Percentiles rank a stretch among this genome's conserved stretches.
Conservation (phyloP, 2,797 vertebrate genomes). For the Melanitta fusca region DNA sequence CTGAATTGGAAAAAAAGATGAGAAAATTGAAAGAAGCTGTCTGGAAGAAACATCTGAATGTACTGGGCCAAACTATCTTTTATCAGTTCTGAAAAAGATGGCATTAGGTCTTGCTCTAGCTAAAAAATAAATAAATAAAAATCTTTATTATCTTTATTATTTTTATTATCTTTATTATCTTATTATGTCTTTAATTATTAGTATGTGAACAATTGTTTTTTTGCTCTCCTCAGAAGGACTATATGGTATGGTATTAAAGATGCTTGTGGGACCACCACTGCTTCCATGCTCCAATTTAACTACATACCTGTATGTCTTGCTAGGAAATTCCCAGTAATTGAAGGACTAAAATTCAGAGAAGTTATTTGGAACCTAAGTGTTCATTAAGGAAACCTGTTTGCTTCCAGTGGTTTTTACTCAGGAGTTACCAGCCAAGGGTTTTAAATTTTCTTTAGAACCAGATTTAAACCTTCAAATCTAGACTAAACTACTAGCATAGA, state of each 20-base stretch:
- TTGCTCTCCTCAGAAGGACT: not conserved
- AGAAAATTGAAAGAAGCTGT: not conserved
- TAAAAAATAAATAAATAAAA: not conserved
- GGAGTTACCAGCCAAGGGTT: not conserved
- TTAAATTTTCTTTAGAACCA: not conserved
- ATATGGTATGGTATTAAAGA: not conserved
- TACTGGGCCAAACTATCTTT: not conserved
- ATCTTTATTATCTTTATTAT: no score
- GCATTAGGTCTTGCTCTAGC: not conserved
- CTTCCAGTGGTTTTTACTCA: not conserved
- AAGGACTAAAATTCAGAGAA: slow-evolving; percentile 2
- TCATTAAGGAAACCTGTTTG: not conserved
- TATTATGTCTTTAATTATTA: not conserved
- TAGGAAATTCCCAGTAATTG: not conserved
- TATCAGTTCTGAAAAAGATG: not conserved
- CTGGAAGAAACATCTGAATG: not conserved
- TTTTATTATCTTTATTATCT: no score
- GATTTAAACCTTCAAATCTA: not conserved
- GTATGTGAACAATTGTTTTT: not conserved
- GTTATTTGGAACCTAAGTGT: not conserved
- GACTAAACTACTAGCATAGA: not conserved
- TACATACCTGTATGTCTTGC: not conserved
- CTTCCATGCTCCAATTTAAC: not conserved
- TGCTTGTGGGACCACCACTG: not conserved
- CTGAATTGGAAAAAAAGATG: not conserved